A percentile compares a stretch with the other conserved stretches of the same genome.
Conservation (phyloP, 2,888 invertebrate genomes). For the Notodonta dromedarius region DNA sequence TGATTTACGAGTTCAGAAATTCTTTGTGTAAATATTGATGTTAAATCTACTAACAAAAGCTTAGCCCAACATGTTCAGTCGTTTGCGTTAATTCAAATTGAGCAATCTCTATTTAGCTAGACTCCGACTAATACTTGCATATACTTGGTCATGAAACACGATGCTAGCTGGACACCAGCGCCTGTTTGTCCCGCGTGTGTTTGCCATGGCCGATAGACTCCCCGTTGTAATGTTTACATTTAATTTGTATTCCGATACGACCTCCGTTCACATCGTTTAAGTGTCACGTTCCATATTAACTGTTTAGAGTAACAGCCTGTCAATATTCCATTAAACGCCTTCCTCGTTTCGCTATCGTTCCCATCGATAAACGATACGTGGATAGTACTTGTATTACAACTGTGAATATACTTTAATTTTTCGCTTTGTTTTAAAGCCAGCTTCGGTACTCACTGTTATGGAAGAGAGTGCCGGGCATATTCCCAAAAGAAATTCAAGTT, state of each 20-base stretch:
- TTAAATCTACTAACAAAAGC: too few relatives aligned
- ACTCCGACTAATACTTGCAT: too few relatives aligned
- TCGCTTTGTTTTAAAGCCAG: too few relatives aligned
- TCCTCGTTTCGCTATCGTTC: conserved; percentile 17
- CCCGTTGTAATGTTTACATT: conserved; percentile 38
- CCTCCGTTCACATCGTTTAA: conserved; percentile 30
- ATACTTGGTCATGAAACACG: neutral
- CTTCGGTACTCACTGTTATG: neutral
- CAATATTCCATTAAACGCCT: conserved; percentile 16
- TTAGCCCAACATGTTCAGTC: too few relatives aligned
- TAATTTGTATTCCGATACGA: conserved; percentile 45
- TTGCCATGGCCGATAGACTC: conserved; percentile 12
- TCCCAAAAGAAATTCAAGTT: neutral
- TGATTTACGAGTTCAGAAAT: too few relatives aligned
- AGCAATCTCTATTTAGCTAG: too few relatives aligned
- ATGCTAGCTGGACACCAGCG: conserved; percentile 8
- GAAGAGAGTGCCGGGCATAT: neutral
- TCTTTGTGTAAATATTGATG: too few relatives aligned
- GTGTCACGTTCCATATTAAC: conserved; percentile 34
- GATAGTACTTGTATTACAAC: conserved; percentile 5
- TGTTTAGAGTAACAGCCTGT: conserved; percentile 15
- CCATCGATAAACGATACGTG: conserved; percentile 16
- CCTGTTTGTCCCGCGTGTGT: conserved; percentile 18
- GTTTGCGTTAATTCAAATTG: too few relatives aligned
- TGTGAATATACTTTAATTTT: neutral